Evolutionary conservation across 1,140 invertebrate species (phyloP).

Genomic region (Cryptotermes secundus): DNA sequence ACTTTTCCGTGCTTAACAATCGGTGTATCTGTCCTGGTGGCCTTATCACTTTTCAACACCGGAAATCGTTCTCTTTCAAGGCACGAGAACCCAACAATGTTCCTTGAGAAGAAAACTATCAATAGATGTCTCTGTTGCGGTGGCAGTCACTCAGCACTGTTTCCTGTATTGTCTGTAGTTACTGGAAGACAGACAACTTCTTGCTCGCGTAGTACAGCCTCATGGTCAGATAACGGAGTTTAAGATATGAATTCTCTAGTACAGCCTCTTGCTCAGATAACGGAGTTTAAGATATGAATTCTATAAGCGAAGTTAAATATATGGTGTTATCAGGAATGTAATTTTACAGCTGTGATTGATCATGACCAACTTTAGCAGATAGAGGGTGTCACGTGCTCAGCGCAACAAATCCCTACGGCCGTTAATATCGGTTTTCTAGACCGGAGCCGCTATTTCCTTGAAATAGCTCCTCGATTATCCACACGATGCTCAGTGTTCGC

Average conservation of each 20-base stretch:
- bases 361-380: too few species aligned
- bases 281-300: neutral
- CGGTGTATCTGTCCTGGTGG: neutral
- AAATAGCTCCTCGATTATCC: too few species aligned
- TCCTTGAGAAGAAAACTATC: neutral
- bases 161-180: neutral
- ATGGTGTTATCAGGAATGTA: neutral
- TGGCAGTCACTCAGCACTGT: neutral
- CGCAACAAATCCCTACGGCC: too few species aligned
- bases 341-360: neutral
- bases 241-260: too few species aligned
- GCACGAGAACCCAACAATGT: constrained; percentile 8
- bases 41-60: neutral
- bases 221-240: too few species aligned
- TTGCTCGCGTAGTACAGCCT: too few species aligned
- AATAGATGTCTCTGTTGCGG: neutral
- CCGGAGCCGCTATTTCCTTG: too few species aligned
- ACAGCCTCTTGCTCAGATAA: neutral
- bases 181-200: too few species aligned
- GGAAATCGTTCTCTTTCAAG: neutral
- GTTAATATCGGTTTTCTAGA: too few species aligned
- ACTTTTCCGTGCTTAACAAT: neutral
- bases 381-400: too few species aligned
- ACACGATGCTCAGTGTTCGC: too few species aligned
- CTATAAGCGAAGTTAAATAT: too few species aligned